phyloP scores from a whole-genome alignment of 1,140 invertebrate species.

The Augochlora pura region DNA sequence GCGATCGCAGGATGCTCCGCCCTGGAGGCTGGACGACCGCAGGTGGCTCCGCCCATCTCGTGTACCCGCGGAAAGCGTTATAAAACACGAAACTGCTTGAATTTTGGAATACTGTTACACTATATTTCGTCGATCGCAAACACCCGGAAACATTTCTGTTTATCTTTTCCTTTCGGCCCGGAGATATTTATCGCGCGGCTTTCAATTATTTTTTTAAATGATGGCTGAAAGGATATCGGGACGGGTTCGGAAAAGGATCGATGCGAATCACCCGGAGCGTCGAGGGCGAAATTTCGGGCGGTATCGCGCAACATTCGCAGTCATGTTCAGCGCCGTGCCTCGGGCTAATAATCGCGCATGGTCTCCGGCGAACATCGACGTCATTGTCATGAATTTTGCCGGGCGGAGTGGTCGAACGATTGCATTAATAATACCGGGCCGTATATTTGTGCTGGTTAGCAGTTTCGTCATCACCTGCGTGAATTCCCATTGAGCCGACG shows the following conservation, averaged over 20 bases:
- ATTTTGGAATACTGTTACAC: no score
- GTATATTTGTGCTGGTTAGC: conserved; percentile 1
- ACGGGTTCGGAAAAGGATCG: not conserved
- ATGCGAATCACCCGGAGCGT: not conserved
- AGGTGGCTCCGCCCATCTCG: no score
- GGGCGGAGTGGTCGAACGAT: not conserved
- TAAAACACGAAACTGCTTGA: no score
- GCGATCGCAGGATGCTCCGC: no score
- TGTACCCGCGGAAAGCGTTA: no score
- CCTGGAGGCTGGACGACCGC: no score
- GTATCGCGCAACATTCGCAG: conserved; percentile 8
- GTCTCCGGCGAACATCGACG: not conserved
- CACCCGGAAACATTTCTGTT: not conserved
- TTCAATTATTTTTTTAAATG: not conserved
- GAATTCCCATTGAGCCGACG: not conserved
- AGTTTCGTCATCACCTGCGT: not conserved
- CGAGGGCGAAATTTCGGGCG: not conserved
- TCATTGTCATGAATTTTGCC: conserved; percentile 11
- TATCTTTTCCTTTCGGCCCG: not conserved
- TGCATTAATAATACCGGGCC: conserved; percentile 6
- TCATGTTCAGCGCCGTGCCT: not conserved
- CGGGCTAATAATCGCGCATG: conserved; percentile 18
- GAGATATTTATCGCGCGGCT: no score
- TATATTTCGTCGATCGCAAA: no score
- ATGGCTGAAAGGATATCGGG: not conserved